Base-by-base conservation (phyloP, 2,113 vertebrate genomes). In the Telmatochromis brachygnathus region DNA sequence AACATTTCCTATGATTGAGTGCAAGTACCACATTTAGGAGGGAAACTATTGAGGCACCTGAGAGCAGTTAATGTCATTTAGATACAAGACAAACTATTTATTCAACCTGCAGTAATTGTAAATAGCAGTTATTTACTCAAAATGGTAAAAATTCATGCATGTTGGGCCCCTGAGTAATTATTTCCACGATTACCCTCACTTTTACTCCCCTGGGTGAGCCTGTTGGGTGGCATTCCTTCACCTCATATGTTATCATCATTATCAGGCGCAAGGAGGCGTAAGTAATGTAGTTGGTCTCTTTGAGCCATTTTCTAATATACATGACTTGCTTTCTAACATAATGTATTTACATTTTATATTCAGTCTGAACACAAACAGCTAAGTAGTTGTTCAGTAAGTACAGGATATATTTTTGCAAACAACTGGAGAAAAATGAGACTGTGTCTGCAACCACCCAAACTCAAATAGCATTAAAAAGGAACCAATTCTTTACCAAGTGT, bases 401-500 rank as follows among this genome's bases (percentile, higher is more conserved):
- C 17, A 23, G 13, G n/a, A 23, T 68, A 21, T 45, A 33, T 21
- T 23, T 26, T 68, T 86, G 49, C 65, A 73, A 73, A 86, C 83
- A 89, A 81, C 58, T 62, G n/a, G n/a, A 87, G 21, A 88, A 84
- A 82, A 85, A 83, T 84, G 79, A 10, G 49, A 51, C 53, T 68
- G 17, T 42, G 83, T 58, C 75, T 88, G 23, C 82, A 79, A 14
- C 53, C 83, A 35, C 51, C 39, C 60, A 55, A 11, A 87, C 68
- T 90, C 80, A 79, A 85, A 90, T 45, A 68, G 87, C 86, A 92
- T 94, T 92, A 88, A 90, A 89, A 89, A 51, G 82, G 49, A 86
- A 68, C 70, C 92, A 84, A 70, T 95, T 94, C 84, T 90, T 94
- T 84, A 90, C 82, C 65, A 89, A 91, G 83, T 83, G 90, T 85